A percentile compares a stretch with the other conserved stretches of the same genome.
phyloP scores from a whole-genome alignment of 2,113 vertebrate species.

The Triplophysa siluroides region DNA sequence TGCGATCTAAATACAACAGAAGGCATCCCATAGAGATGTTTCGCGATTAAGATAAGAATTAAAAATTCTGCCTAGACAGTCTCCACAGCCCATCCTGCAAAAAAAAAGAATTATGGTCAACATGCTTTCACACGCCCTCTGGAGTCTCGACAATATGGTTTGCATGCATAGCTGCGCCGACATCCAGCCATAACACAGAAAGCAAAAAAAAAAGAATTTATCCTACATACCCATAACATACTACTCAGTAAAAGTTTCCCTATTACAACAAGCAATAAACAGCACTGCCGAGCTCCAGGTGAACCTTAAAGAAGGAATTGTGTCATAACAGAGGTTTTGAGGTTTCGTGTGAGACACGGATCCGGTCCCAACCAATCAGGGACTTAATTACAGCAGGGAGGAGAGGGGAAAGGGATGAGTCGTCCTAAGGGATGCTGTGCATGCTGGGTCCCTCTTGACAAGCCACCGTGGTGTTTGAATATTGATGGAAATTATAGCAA shows the following conservation, averaged over 20 bases:
- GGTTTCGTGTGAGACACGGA: conserved; percentile 16
- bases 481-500: conserved; percentile 61
- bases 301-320: conserved; percentile 1
- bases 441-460: conserved; percentile 43
- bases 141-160: not conserved
- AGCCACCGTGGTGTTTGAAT: conserved; percentile 49
- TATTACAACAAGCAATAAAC: conserved; percentile 20
- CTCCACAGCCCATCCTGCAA: not conserved
- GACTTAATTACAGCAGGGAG: conserved; percentile 55
- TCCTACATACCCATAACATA: not conserved
- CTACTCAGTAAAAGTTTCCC: conserved; percentile 2
- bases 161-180: not conserved
- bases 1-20: conserved; percentile 3
- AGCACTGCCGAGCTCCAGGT: conserved; percentile 3
- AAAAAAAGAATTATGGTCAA: conserved; percentile 24
- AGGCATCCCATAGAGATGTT: not conserved
- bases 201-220: not conserved
- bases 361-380: conserved; percentile 45
- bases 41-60: conserved; percentile 5
- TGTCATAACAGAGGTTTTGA: conserved; percentile 14
- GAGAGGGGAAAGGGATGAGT: conserved; percentile 31
- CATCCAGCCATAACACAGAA: not conserved
- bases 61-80: not conserved
- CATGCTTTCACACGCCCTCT: not conserved
- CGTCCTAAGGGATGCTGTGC: conserved; percentile 49